These are phyloP conservation scores for Napeogenes inachia DNA, from an alignment of 2,888 invertebrate genomes.

Conservation along the genomic window DNA sequence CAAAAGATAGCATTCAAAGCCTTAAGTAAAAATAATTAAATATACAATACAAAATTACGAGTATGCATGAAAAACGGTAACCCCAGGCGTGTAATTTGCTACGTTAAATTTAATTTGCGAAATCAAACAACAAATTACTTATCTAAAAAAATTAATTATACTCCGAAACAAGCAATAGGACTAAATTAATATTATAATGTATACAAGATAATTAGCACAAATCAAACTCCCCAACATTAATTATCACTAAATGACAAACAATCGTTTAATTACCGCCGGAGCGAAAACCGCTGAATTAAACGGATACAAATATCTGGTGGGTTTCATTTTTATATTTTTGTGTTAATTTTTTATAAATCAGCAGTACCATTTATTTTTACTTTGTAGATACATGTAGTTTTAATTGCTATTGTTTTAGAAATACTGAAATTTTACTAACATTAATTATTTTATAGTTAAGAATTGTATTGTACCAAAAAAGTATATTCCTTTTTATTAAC, in stretches of 20 bases:
- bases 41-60: too few relatives aligned
- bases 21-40: too few relatives aligned
- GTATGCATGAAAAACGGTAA: constrained; percentile 1
- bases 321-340: constrained; percentile 45
- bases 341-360: too few relatives aligned
- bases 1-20: too few relatives aligned
- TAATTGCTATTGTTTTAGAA: too few relatives aligned
- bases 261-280: constrained; percentile 69
- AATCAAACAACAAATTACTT: constrained; percentile 26
- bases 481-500: too few relatives aligned
- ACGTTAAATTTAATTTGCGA: constrained; percentile 21
- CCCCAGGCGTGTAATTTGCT: constrained; percentile 7
- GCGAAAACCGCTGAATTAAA: constrained; percentile 69
- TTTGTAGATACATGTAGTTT: too few relatives aligned
- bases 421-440: too few relatives aligned
- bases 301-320: constrained; percentile 45
- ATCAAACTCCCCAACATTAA: constrained; percentile 72
- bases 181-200: constrained; percentile 59
- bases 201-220: constrained; percentile 69
- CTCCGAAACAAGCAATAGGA: constrained; percentile 31
- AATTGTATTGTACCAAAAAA: too few relatives aligned
- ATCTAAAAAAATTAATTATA: constrained; percentile 34
- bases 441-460: too few relatives aligned
- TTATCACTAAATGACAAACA: constrained; percentile 73
- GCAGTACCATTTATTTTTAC: too few relatives aligned